These are phyloP conservation scores for Polydrusus cervinus DNA, from an alignment of 2,888 invertebrate genomes.

Conservation along the genomic window DNA sequence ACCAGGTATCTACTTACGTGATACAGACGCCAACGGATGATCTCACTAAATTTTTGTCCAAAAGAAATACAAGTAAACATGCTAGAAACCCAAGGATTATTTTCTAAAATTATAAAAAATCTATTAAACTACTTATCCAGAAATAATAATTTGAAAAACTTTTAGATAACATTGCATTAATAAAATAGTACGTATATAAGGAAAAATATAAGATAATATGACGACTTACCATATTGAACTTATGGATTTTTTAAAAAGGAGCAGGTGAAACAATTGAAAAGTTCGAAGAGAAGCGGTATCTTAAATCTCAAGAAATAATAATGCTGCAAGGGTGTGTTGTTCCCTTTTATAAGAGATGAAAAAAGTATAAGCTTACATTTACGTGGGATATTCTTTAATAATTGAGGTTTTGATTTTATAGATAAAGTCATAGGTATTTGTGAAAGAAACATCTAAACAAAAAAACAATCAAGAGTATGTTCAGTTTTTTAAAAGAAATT, in stretches of 20 bases:
- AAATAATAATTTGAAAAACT: no score
- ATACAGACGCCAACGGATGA: constrained; percentile 36
- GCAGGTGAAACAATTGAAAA: not conserved
- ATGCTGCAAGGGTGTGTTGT: not conserved
- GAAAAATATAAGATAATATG: no score
- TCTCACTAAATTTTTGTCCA: constrained; percentile 27
- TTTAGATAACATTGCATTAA: no score
- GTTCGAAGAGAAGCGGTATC: not conserved
- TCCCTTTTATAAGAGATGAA: not conserved
- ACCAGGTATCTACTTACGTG: constrained; percentile 26
- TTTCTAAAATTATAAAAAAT: constrained; percentile 14
- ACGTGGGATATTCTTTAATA: not conserved
- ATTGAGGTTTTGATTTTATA: no score
- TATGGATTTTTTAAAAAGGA: not conserved
- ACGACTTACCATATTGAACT: not conserved
- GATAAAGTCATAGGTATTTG: no score
- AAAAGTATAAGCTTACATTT: not conserved
- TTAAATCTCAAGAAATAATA: not conserved
- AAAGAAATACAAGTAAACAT: constrained; percentile 22
- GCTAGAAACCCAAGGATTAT: constrained; percentile 10
- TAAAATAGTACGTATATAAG: no score
- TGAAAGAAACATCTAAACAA: no score
- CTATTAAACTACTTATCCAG: no score
- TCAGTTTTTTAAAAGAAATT: no score
- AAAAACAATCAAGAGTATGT: no score